Conservation (phyloP, 2,888 invertebrate species). For the Lithophane leautieri region DNA sequence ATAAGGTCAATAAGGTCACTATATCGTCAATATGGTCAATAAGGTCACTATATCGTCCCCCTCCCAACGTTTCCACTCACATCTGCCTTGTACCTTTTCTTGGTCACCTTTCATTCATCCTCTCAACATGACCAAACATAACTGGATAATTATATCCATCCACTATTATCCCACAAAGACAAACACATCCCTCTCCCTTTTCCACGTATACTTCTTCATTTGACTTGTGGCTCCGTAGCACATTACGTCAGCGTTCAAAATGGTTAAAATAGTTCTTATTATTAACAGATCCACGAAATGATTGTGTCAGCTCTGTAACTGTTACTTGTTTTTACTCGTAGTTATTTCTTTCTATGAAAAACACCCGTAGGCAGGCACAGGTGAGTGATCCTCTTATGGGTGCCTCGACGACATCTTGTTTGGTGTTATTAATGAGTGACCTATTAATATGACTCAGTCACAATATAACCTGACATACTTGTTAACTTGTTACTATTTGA, state of each 20-base stretch:
- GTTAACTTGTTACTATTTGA: slow-evolving; percentile 3
- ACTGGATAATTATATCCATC: no score
- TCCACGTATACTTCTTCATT: not conserved
- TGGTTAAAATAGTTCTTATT: not conserved
- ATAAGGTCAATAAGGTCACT: no score
- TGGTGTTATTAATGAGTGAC: not conserved
- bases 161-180: no score
- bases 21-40: no score
- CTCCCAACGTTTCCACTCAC: no score
- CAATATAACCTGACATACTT: not conserved
- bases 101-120: no score
- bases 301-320: not conserved
- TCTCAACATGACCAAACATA: no score
- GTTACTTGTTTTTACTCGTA: not conserved
- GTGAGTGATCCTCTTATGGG: not conserved
- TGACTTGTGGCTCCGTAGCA: not conserved
- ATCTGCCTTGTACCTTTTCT: no score
- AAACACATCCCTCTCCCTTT: no score
- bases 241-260: not conserved
- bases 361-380: not conserved
- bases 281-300: not conserved
- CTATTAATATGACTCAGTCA: not conserved
- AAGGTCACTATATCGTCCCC: no score
- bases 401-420: not conserved
- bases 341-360: not conserved